phyloP scores from a whole-genome alignment of 2,113 vertebrate genomes.

The Podocnemis expansa region DNA sequence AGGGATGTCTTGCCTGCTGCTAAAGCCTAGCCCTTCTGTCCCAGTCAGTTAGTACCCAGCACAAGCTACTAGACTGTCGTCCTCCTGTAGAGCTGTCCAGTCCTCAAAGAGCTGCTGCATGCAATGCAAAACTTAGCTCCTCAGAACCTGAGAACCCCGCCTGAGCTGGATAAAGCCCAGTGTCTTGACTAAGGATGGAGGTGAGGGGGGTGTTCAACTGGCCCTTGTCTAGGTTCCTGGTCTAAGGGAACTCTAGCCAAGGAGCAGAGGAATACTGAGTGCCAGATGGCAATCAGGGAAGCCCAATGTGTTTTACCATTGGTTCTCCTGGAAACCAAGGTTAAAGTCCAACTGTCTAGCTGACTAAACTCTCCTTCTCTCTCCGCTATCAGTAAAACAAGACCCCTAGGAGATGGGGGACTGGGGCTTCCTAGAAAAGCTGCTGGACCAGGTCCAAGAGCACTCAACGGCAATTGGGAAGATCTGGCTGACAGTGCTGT shows the following conservation, averaged over 20 bases:
- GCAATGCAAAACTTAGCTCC: too few species aligned
- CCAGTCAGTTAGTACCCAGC: neutral
- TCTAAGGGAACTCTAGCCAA: neutral
- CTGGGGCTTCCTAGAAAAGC: slow-evolving; percentile 94
- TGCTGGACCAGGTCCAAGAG: slow-evolving; percentile 95
- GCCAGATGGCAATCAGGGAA: neutral
- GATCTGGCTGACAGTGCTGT: slow-evolving; percentile 94
- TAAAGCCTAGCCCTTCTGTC: neutral
- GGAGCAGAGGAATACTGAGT: neutral
- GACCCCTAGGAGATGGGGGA: slow-evolving; percentile 84
- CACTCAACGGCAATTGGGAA: slow-evolving; percentile 91
- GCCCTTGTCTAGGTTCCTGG: neutral
- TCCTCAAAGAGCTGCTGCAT: neutral
- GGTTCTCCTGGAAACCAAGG: neutral
- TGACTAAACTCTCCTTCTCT: neutral
- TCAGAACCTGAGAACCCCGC: neutral
- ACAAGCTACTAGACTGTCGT: neutral
- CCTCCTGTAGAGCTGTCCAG: neutral
- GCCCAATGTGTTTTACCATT: neutral
- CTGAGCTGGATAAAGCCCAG: neutral
- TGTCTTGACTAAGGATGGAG: neutral
- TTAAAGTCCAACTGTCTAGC: fast-evolving
- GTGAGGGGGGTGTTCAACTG: neutral
- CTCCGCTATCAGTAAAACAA: neutral
- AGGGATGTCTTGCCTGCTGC: neutral